Conservation (phyloP, 2,888 invertebrate genomes). For the Rotaria magnacalcarata region DNA sequence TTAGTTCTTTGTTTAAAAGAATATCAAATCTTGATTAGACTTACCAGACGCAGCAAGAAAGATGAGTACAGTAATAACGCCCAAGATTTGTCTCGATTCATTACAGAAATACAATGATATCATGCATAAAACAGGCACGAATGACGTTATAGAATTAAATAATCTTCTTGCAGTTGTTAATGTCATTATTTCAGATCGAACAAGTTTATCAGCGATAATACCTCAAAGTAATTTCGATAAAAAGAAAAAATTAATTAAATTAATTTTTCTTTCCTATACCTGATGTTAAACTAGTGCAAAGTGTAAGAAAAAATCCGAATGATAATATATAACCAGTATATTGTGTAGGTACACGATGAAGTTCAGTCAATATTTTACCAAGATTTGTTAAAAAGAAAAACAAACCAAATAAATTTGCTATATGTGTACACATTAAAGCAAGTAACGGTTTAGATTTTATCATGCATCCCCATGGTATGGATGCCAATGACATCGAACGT, state of each 20-base stretch:
- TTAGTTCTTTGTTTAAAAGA: too few species aligned
- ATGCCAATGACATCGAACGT: neutral
- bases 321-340: constrained; percentile 10
- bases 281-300: constrained; percentile 33
- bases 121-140: neutral
- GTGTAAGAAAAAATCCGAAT: constrained; percentile 41
- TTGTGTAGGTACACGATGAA: constrained; percentile 28
- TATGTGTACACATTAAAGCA: constrained; percentile 47
- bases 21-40: neutral
- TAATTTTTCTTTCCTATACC: neutral
- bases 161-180: constrained; percentile 18
- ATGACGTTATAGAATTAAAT: constrained; percentile 5
- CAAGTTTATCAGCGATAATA: neutral
- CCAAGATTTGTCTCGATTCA: neutral
- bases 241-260: neutral
- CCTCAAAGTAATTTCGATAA: neutral
- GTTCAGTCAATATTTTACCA: constrained; percentile 46
- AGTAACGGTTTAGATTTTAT: constrained; percentile 47
- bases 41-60: neutral
- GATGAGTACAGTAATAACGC: neutral
- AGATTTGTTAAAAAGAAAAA: constrained; percentile 47
- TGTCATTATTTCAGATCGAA: neutral
- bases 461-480: constrained; percentile 47
- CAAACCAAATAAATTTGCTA: constrained; percentile 47
- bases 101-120: constrained; percentile 23